Evolutionary conservation across 2,888 invertebrate genomes (phyloP), one percentile per base, ranked within the genome.

Genomic region (Trisateles emortualis): DNA sequence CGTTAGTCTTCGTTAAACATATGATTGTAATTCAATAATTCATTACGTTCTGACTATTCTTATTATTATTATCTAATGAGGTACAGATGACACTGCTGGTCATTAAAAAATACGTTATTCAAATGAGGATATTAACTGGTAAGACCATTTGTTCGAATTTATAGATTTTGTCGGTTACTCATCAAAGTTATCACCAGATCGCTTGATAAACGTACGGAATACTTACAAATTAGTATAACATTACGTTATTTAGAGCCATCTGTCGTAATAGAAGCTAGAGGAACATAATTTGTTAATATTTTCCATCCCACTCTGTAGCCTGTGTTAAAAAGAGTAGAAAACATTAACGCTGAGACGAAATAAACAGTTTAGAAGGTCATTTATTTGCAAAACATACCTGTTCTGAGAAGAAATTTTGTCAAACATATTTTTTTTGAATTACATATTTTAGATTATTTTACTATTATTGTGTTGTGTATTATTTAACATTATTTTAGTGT

Each of bases 71-170:
- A 36, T 26, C 24, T 50, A n/a, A n/a, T n/a, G n/a, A n/a, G n/a
- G 52, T 67, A 52, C 51, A 38, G 26, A 26, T 8, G 26, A 26
- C 26, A 26, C 26, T 8, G 8, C 4, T 26, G 33, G 42, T 48
- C 41, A 54, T 52, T 44, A 56, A 64, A 69, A 68, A 74, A 74
- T 77, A 70, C 74, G 68, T 64, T 72, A 74, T 71, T 58, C 44
- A 73, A 75, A 82, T 79, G 78, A 79, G 79, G 76, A 78, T 81
- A 74, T 64, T 61, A 57, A 66, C 79, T 82, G 76, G 74, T 78
- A 74, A 77, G 66, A 72, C 44, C 44, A 50, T 68, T 74, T 53
- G 36, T 35, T 46, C 36, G 35, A 38, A 36, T 50, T 61, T 57
- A 26, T 10, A 19, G 29, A 39, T 40, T 36, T 35, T 35, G 24